Evolutionary conservation across 2,888 invertebrate genomes (phyloP), one percentile per base, ranked within the genome.

Genomic region (Achlya flavicornis): DNA sequence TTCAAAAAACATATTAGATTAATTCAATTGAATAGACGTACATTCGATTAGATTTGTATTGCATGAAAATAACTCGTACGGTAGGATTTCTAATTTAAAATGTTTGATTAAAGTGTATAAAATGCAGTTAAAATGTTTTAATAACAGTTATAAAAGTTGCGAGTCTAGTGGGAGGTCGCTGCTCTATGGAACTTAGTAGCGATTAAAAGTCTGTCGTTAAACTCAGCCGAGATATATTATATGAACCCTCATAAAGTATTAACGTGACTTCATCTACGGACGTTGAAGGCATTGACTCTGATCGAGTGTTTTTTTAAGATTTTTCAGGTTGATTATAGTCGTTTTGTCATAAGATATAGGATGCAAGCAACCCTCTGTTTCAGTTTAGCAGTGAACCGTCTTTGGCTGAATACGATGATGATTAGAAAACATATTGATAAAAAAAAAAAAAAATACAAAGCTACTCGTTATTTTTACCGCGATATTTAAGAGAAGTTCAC

Each of bases 141-240:
- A 76, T 77, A 75, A 75, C 69, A 68, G 67, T 69, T 60, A 19
- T 60, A 26, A 64, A 67, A 71, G 69, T 65, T 61, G 64, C 58
- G 19, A 53, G 53, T 53, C n/a, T 53, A 16, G 65, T 62, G 41
- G 26, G 64, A 72, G 70, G 64, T 64, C 65, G 61, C 67, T 41
- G 60, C 69, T 73, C 82, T 80, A 78, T 80, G 78, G 70, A 83
- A 86, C 84, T 84, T 77, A 78, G 78, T 69, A 76, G 82, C 85
- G 84, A 88, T 89, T 89, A 88, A 87, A 88, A 85, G 80, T 78
- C 78, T 80, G 83, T 82, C 87, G 82, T 91, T 88, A 91, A 88
- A 83, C 72, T 78, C 71, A 75, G 81, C 73, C 75, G 73, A 84
- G 87, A 19, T 7, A 88, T 85, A 84, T 88, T 79, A 80, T 80